Conservation (phyloP, 2,888 invertebrate species). For the Athrips mouffetella region DNA sequence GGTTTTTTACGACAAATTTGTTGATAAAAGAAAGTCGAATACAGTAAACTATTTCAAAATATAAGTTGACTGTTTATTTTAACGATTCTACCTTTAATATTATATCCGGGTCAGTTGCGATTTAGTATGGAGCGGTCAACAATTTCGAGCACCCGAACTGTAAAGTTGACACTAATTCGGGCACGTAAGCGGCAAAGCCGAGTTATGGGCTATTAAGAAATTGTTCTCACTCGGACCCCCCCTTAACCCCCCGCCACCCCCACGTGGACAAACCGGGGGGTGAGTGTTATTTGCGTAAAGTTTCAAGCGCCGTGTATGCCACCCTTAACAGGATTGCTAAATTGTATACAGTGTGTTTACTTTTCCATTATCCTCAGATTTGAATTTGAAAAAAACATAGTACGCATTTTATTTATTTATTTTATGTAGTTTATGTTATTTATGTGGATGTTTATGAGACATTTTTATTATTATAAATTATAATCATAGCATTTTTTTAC, state of each 20-base stretch:
- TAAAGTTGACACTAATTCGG: slow-evolving; percentile 61
- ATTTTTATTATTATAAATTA: too few relatives aligned
- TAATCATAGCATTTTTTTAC: too few relatives aligned
- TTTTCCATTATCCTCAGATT: neutral
- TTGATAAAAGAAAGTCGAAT: too few relatives aligned
- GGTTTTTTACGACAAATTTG: too few relatives aligned
- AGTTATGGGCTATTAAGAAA: slow-evolving; percentile 74
- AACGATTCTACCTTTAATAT: neutral
- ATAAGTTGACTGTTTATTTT: neutral
- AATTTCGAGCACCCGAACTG: slow-evolving; percentile 25
- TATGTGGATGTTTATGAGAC: too few relatives aligned
- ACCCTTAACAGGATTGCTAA: slow-evolving; percentile 40
- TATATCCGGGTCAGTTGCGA: too few relatives aligned
- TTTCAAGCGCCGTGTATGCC: slow-evolving; percentile 55
- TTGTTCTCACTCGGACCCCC: slow-evolving; percentile 59
- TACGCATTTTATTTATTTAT: too few relatives aligned
- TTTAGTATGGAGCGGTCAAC: too few relatives aligned
- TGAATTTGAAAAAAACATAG: neutral
- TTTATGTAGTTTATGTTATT: too few relatives aligned
- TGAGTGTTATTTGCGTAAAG: slow-evolving; percentile 57
- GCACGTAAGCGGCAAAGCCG: slow-evolving; percentile 57
- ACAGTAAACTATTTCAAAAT: neutral
- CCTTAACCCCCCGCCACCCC: slow-evolving; percentile 11
- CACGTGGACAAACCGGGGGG: slow-evolving; percentile 18
- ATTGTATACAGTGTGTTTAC: slow-evolving; percentile 44